phyloP scores from a whole-genome alignment of 2,797 vertebrate genomes.

The Chelidonichthys spinosus region DNA sequence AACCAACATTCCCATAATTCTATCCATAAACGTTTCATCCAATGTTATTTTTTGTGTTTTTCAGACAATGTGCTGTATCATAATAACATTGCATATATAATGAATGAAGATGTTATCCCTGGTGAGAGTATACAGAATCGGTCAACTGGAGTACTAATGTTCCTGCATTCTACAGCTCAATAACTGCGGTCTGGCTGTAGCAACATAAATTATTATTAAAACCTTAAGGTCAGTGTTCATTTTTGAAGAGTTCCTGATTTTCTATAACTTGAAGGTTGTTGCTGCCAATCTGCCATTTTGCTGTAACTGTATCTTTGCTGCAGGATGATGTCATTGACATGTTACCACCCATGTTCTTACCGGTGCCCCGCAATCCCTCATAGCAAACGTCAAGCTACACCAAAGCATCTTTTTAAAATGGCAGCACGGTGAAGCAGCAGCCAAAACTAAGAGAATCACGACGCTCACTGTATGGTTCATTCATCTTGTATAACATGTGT shows the following conservation, averaged over 20 bases:
- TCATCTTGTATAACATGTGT: slow-evolving; percentile 47
- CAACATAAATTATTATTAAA: background rate
- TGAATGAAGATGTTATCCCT: background rate
- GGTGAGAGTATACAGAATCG: background rate
- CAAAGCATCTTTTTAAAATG: slow-evolving; percentile 33
- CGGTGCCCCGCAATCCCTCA: slow-evolving; percentile 22
- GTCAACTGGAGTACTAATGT: background rate
- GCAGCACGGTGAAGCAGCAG: slow-evolving; percentile 2
- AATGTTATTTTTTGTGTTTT: background rate
- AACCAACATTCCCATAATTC: background rate
- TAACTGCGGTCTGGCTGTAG: slow-evolving; percentile 5
- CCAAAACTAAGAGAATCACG: slow-evolving; percentile 40
- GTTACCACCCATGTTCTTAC: slow-evolving; percentile 28
- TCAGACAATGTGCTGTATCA: background rate
- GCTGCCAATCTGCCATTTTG: slow-evolving; percentile 19
- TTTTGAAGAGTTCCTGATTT: slow-evolving; percentile 4
- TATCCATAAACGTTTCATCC: background rate
- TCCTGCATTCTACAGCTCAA: background rate
- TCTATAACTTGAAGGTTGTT: background rate
- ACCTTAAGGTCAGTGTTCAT: background rate
- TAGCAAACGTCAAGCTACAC: slow-evolving; percentile 30
- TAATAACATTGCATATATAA: background rate
- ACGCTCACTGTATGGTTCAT: slow-evolving; percentile 32
- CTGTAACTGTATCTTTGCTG: slow-evolving; percentile 12
- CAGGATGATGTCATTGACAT: slow-evolving; percentile 42